A percentile compares a stretch with the other conserved stretches of the same genome.
phyloP scores from a whole-genome alignment of 2,113 vertebrate genomes.

The Calyptommatus sinebrachiatus region DNA sequence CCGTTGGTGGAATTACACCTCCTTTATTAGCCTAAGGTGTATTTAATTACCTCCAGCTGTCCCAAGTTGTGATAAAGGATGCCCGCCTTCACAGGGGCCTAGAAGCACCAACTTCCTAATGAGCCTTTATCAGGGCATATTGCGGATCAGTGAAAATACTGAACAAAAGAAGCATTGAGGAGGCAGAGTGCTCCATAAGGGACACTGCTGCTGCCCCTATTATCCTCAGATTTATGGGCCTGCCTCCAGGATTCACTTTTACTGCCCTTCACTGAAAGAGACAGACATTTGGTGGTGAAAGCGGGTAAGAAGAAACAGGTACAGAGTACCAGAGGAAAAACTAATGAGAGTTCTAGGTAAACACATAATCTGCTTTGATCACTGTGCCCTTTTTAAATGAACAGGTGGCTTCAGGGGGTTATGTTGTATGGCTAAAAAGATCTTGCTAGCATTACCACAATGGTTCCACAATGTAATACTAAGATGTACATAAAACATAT shows the following conservation, averaged over 20 bases:
- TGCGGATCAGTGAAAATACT: conserved; percentile 28
- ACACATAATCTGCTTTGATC: not conserved
- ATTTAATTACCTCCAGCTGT: conserved; percentile 66
- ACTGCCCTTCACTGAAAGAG: conserved; percentile 22
- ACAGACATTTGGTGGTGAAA: conserved; percentile 14
- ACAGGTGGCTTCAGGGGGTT: not conserved
- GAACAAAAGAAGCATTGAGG: conserved; percentile 67
- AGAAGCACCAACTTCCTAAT: not conserved
- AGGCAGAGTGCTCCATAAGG: not conserved
- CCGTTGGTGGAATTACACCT: conserved; percentile 58
- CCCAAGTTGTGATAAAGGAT: conserved; percentile 12
- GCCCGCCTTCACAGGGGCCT: not conserved
- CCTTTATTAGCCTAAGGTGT: conserved; percentile 53
- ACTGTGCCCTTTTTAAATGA: not conserved
- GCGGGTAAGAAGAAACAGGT: not conserved
- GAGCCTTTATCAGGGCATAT: conserved; percentile 53
- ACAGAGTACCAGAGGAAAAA: not conserved
- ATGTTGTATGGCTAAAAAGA: not conserved
- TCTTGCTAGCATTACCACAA: too few species aligned
- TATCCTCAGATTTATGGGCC: conserved; percentile 20
- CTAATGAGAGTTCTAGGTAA: not conserved
- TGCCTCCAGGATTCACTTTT: conserved; percentile 14
- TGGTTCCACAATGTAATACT: too few species aligned
- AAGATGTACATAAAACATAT: too few species aligned
- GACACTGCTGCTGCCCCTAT: not conserved